Evolutionary conservation across 2,113 vertebrate genomes (phyloP).

Genomic region (Arenaria interpres): DNA sequence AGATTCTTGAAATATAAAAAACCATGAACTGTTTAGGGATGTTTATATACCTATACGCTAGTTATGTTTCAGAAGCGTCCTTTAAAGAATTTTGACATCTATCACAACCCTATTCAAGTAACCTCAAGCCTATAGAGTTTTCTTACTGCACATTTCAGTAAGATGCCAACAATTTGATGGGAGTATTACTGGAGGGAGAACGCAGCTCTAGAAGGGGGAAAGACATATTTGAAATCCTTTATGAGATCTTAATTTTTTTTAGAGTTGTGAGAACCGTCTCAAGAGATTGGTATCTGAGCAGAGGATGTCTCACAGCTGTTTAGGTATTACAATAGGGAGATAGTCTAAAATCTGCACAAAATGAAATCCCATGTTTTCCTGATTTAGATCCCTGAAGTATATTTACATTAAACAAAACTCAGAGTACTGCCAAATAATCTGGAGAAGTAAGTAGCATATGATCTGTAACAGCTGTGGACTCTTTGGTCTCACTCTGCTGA

Average conservation of each 20-base stretch:
- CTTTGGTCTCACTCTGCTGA: background rate
- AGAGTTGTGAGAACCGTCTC: background rate
- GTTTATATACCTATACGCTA: background rate
- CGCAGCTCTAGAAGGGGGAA: background rate
- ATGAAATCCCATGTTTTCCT: constrained; percentile 32
- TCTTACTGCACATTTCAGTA: background rate
- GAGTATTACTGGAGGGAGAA: background rate
- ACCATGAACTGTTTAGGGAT: background rate
- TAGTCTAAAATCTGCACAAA: background rate
- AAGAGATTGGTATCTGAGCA: background rate
- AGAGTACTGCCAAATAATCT: constrained; percentile 39
- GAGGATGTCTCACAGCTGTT: constrained; percentile 37
- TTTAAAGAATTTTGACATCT: background rate
- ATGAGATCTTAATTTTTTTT: background rate
- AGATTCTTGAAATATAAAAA: background rate
- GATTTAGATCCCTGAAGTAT: constrained; percentile 40
- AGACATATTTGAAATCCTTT: background rate
- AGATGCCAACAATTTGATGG: background rate
- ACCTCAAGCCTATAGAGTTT: background rate
- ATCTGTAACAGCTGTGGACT: constrained; percentile 41
- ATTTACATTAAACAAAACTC: constrained; percentile 50
- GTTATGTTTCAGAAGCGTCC: background rate
- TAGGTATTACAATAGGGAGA: background rate
- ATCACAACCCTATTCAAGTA: background rate
- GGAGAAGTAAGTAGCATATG: constrained; percentile 17